Evolutionary conservation across 1,140 invertebrate genomes (phyloP), one percentile per base, ranked within the genome.

Genomic region (Lethrus apterus): DNA sequence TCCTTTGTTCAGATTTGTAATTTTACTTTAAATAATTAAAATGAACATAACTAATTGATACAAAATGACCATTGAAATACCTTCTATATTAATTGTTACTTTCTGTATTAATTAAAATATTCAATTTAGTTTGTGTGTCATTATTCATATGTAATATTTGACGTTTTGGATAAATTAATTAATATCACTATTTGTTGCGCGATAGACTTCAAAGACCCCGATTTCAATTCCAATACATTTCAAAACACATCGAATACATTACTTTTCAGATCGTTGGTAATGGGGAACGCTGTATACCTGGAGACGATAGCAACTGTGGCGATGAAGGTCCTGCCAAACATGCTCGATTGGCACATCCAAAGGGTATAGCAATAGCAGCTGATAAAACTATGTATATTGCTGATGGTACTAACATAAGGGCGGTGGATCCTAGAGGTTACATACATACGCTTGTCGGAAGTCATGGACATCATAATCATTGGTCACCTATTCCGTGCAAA

Each of bases 211-310:
- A n/a, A n/a, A n/a, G n/a, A n/a, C n/a, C n/a, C n/a, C n/a, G n/a
- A n/a, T n/a, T n/a, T n/a, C n/a, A n/a, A n/a, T n/a, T n/a, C n/a
- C n/a, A n/a, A n/a, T n/a, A n/a, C n/a, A n/a, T n/a, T n/a, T n/a
- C n/a, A n/a, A n/a, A n/a, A n/a, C n/a, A n/a, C n/a, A n/a, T n/a
- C n/a, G n/a, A n/a, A n/a, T n/a, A n/a, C 23, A 10, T 21, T 40
- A 4, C 17, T 21, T 44, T 50, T 23, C 50, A 65, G 55, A 85
- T 95, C 10, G 92, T 95, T 30, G 95, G 95, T 4, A 95, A 84
- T 60, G 94, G 94, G n/a, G 89, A 93, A 58, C 76, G 93, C 50
- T 99, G 95, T 68, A 87, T 94, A 43, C 93, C 93, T 3, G 93
- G 93, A 2, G 93, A 96, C 60, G 75, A 77, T 55, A 75, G 72